These are phyloP conservation scores for Dasypolia templi DNA, from an alignment of 2,888 invertebrate species.

Conservation along the genomic window DNA sequence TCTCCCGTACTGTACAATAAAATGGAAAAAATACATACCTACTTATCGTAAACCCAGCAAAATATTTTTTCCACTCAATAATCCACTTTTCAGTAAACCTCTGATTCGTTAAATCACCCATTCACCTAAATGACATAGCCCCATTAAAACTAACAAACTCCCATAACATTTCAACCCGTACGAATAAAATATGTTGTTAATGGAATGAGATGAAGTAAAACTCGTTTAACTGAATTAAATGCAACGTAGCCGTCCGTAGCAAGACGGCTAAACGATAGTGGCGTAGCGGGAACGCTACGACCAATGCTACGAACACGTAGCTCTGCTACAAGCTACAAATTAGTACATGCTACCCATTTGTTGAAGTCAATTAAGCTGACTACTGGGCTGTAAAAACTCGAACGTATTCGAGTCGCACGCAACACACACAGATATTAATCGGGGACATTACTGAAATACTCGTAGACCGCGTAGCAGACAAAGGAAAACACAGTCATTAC, in stretches of 20 bases:
- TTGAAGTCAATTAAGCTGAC: slow-evolving; percentile 70
- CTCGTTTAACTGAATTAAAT: slow-evolving; percentile 64
- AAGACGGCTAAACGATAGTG: slow-evolving; percentile 40
- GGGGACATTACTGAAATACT: slow-evolving; percentile 71
- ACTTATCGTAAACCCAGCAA: neutral
- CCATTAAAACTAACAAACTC: slow-evolving; percentile 57
- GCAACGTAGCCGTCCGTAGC: slow-evolving; percentile 50
- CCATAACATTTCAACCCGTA: slow-evolving; percentile 39
- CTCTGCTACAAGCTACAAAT: slow-evolving; percentile 70
- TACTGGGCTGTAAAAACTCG: slow-evolving; percentile 65
- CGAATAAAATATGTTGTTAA: slow-evolving; percentile 57
- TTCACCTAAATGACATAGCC: slow-evolving; percentile 20
- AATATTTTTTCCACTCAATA: slow-evolving; percentile 17
- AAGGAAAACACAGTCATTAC: slow-evolving; percentile 79
- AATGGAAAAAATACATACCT: too few species aligned
- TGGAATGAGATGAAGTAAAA: slow-evolving; percentile 61
- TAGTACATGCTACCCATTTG: slow-evolving; percentile 69
- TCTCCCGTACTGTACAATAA: neutral
- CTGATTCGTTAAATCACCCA: slow-evolving; percentile 27
- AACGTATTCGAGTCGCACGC: slow-evolving; percentile 64
- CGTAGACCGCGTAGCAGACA: slow-evolving; percentile 67
- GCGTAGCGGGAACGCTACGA: slow-evolving; percentile 47
- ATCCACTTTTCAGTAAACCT: neutral
- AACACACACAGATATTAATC: slow-evolving; percentile 75
- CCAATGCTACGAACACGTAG: slow-evolving; percentile 64